Percentiles rank a stretch among this genome's conserved stretches.
These are phyloP conservation scores for Phalacrocorax aristotelis DNA, from an alignment of 2,113 vertebrate species.

Conservation along the genomic window DNA sequence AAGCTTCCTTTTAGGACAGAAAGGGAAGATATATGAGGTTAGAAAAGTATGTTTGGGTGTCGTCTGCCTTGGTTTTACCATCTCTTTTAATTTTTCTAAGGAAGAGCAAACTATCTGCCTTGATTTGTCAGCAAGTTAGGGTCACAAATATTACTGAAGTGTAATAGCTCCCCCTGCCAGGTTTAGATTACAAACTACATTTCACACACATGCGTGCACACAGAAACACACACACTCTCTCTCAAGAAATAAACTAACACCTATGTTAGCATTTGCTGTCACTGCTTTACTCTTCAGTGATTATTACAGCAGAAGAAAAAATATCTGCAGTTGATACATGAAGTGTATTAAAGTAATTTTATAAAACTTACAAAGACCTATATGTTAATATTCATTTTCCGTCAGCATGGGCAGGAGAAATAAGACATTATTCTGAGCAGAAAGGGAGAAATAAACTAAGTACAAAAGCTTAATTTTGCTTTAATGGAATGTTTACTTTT, in stretches of 20 bases:
- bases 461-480: not conserved
- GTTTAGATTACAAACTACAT: constrained; percentile 45
- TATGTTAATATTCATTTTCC: not conserved
- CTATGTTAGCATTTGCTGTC: not conserved
- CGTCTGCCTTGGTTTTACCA: not conserved
- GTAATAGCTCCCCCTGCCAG: constrained; percentile 71
- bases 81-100: not conserved
- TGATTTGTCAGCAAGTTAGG: not conserved
- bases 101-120: not conserved
- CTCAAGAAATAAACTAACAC: not conserved
- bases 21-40: not conserved
- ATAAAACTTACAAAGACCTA: not conserved
- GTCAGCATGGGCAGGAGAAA: not conserved
- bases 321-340: not conserved
- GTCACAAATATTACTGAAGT: constrained; percentile 38
- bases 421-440: not conserved
- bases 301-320: not conserved
- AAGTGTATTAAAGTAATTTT: not conserved
- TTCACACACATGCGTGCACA: not conserved
- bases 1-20: not conserved
- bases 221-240: not conserved
- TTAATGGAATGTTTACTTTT: not conserved
- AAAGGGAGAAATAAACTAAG: not conserved
- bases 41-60: not conserved
- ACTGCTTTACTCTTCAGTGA: not conserved